These are phyloP conservation scores for Zoroaster sp. DNA, from an alignment of 53 echinoderm and acorn worm species.

Conservation along the genomic window DNA sequence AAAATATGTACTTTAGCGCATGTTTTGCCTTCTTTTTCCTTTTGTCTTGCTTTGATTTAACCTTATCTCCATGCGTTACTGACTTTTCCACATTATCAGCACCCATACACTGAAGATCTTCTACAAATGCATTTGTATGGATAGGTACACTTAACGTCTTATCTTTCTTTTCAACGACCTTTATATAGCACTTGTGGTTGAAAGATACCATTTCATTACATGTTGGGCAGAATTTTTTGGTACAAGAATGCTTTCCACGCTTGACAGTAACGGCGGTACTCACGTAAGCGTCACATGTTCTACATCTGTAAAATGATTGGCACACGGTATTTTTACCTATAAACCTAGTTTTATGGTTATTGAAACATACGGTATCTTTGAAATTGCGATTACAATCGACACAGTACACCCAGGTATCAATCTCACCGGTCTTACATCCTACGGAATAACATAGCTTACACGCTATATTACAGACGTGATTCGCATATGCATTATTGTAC, in stretches of 20 bases:
- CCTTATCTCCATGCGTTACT: too few relatives aligned
- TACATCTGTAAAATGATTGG: background rate
- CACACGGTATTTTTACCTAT: background rate
- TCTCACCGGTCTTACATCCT: background rate
- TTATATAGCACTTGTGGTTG: too few relatives aligned
- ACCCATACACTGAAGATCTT: too few relatives aligned
- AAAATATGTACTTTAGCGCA: too few relatives aligned
- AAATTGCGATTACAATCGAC: background rate
- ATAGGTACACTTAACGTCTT: too few relatives aligned
- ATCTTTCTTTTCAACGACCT: too few relatives aligned
- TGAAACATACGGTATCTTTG: background rate
- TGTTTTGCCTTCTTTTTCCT: too few relatives aligned
- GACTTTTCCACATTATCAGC: too few relatives aligned
- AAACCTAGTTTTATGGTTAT: background rate
- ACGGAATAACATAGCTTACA: conserved; percentile 5
- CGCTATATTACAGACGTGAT: background rate
- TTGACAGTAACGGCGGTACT: background rate
- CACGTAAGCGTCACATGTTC: background rate
- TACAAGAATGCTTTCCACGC: background rate
- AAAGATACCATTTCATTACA: too few relatives aligned
- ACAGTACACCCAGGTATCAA: background rate
- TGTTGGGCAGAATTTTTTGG: background rate
- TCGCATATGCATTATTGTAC: background rate
- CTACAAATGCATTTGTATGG: too few relatives aligned
- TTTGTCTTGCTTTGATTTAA: too few relatives aligned